phyloP scores from a whole-genome alignment of 1,140 invertebrate genomes.

The roundworm (Caenorhabditis elegans) region DNA sequence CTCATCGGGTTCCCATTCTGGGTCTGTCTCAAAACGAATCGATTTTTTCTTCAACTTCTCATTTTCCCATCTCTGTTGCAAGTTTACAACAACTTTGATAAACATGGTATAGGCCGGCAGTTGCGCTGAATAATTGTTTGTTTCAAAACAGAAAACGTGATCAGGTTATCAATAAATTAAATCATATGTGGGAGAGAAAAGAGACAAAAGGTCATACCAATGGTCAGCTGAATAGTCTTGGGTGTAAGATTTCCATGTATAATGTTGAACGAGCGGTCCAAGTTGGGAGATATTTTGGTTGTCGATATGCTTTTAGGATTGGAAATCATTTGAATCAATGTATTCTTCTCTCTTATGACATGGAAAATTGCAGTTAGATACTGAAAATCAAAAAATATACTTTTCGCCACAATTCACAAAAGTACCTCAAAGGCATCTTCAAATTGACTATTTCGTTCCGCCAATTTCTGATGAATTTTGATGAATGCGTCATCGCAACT shows the following conservation, averaged over 20 bases:
- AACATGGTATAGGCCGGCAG: constrained; percentile 54
- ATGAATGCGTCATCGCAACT: constrained; percentile 57
- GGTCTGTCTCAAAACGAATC: constrained; percentile 57
- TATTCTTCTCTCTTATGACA: background rate
- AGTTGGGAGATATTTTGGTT: background rate
- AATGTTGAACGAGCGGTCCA: background rate
- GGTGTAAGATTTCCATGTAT: constrained; percentile 2
- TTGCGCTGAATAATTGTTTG: background rate
- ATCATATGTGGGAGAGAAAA: background rate
- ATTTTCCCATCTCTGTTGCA: constrained; percentile 49
- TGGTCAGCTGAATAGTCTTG: constrained; percentile 9
- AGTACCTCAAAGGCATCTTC: background rate
- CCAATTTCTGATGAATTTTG: constrained; percentile 51
- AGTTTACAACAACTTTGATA: constrained; percentile 43
- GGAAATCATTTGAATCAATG: constrained; percentile 1
- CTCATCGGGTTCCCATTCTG: constrained; percentile 60
- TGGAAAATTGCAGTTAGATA: background rate
- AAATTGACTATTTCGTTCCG: constrained; percentile 35
- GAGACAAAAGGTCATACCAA: constrained; percentile 6
- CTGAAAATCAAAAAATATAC: background rate
- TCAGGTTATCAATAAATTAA: background rate
- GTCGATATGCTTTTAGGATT: background rate
- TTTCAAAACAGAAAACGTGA: constrained; percentile 17
- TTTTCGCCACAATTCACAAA: background rate
- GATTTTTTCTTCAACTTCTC: constrained; percentile 45